Evolutionary conservation across 1,140 invertebrate species (phyloP).

Genomic region (Zophobas morio): DNA sequence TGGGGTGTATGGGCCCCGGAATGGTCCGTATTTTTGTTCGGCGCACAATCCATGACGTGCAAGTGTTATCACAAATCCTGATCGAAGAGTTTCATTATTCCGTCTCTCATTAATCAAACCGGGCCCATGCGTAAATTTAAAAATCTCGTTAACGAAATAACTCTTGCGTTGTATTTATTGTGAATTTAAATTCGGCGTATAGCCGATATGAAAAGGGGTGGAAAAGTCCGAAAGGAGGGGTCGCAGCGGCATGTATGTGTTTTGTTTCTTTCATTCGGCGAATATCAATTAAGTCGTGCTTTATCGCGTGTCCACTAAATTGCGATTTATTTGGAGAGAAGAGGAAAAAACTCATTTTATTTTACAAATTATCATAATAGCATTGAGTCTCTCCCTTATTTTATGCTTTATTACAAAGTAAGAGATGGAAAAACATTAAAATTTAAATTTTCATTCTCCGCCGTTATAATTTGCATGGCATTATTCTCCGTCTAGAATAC

Average conservation of each 20-base stretch:
- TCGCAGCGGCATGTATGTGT: slow-evolving; percentile 20
- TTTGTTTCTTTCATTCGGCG: slow-evolving; percentile 30
- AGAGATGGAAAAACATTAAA: slow-evolving; percentile 62
- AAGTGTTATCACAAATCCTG: slow-evolving; percentile 60
- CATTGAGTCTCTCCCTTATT: slow-evolving; percentile 47
- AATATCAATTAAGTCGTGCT: slow-evolving; percentile 33
- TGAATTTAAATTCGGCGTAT: slow-evolving; percentile 60
- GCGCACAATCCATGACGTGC: slow-evolving; percentile 51
- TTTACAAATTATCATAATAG: slow-evolving; percentile 47
- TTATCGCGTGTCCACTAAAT: slow-evolving; percentile 40
- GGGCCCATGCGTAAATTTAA: slow-evolving; percentile 58
- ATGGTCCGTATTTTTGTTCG: slow-evolving; percentile 13
- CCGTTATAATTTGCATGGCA: slow-evolving; percentile 66
- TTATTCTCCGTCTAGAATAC: slow-evolving; percentile 61
- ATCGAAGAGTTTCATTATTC: slow-evolving; percentile 62
- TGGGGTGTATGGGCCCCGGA: too few relatives aligned
- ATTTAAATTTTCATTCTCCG: slow-evolving; percentile 65
- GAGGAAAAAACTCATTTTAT: slow-evolving; percentile 45
- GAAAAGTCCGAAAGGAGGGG: slow-evolving; percentile 33
- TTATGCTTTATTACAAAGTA: slow-evolving; percentile 50
- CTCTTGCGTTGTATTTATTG: slow-evolving; percentile 64
- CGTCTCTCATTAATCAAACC: slow-evolving; percentile 61
- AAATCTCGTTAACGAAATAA: slow-evolving; percentile 64
- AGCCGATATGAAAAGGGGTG: slow-evolving; percentile 37
- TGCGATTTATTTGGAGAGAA: slow-evolving; percentile 41